Conservation (phyloP, 2,888 invertebrate species). For the Sialis lutaria region DNA sequence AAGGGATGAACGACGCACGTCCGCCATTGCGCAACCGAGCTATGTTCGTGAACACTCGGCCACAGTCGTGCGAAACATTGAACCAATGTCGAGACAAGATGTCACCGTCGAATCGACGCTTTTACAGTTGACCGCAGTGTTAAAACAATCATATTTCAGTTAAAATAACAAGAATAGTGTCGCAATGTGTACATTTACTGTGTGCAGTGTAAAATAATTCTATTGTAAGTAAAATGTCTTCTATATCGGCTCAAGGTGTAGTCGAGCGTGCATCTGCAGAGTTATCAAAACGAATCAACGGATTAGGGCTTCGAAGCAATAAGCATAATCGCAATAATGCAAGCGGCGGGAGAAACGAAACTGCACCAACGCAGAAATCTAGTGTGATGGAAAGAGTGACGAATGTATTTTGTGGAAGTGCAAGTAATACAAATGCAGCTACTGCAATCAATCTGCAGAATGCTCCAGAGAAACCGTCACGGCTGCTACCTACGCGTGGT, state of each 20-base stretch:
- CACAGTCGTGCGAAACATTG: no score
- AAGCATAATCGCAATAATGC: constrained; percentile 23
- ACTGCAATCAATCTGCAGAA: constrained; percentile 11
- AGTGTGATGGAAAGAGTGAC: constrained; percentile 79
- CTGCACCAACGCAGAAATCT: constrained; percentile 22
- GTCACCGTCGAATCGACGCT: no score
- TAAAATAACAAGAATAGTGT: no score
- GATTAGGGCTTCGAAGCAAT: constrained; percentile 51
- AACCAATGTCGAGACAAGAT: no score
- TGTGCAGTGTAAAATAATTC: no score
- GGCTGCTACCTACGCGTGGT: constrained; percentile 20
- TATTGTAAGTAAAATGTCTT: constrained; percentile 37
- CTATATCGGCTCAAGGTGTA: constrained; percentile 76
- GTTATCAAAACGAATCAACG: constrained; percentile 75
- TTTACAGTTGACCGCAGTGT: no score
- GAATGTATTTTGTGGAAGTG: constrained; percentile 67
- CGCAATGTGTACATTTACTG: no score
- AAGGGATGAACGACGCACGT: no score
- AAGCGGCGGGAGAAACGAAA: constrained; percentile 23
- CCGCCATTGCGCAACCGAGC: no score
- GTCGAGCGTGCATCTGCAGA: constrained; percentile 85
- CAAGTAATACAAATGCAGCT: constrained; percentile 23
- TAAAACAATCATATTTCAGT: no score
- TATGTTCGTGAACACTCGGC: no score
- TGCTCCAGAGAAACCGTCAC: constrained; percentile 31